Evolutionary conservation across 2,797 vertebrate genomes (phyloP).

Genomic region (Carduelis carduelis): DNA sequence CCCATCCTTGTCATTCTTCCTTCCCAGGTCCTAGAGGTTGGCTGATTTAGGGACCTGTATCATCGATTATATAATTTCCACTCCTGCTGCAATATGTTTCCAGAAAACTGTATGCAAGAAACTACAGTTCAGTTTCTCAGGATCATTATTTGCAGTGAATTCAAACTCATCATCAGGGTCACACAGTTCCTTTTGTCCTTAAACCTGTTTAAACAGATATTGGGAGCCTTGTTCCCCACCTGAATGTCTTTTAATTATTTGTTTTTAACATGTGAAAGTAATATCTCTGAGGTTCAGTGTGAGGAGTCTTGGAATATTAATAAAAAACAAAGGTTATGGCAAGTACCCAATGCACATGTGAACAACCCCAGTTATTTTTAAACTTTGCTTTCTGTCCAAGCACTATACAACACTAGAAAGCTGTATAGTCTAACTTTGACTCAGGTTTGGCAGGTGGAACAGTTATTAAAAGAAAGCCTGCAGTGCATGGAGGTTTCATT

Average conservation of each 20-base stretch:
- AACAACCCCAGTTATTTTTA: neutral
- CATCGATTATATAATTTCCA: neutral
- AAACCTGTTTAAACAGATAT: neutral
- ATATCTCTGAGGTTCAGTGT: neutral
- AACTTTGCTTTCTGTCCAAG: neutral
- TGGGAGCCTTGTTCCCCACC: neutral
- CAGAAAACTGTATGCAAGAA: neutral
- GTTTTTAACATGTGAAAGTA: neutral
- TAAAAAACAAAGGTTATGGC: neutral
- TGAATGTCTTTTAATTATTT: neutral
- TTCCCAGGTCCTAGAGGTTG: neutral
- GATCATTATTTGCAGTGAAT: neutral
- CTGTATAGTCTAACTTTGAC: neutral
- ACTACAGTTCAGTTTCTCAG: neutral
- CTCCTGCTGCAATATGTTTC: neutral
- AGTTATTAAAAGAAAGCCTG: conserved; percentile 53
- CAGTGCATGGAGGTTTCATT: conserved; percentile 20
- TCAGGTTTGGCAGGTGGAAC: conserved; percentile 49
- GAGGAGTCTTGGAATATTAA: neutral
- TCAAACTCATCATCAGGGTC: neutral
- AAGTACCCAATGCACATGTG: neutral
- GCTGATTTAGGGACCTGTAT: neutral
- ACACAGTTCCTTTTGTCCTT: neutral
- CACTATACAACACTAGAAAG: conserved; percentile 3
- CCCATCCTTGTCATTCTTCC: neutral